These are phyloP conservation scores for Meriones psammophilus DNA, from an alignment of 2,797 vertebrate genomes.

Conservation along the genomic window DNA sequence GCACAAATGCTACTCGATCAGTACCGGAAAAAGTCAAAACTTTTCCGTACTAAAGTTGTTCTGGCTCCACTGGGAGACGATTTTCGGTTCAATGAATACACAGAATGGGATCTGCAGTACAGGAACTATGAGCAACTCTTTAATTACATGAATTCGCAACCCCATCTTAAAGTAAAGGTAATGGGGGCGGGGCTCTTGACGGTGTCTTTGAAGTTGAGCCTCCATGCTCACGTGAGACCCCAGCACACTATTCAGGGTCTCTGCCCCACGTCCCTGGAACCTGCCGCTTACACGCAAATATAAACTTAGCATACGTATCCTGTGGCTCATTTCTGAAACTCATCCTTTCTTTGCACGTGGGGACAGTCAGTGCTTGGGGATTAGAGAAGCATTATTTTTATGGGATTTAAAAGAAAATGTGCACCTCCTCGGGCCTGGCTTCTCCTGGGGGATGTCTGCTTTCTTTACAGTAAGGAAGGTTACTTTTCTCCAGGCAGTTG, in stretches of 20 bases:
- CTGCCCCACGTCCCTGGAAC: not conserved
- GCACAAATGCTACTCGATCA: constrained; percentile 94
- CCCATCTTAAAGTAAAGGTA: constrained; percentile 94
- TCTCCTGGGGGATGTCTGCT: not conserved
- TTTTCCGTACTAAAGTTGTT: constrained; percentile 93
- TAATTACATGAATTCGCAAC: constrained; percentile 94
- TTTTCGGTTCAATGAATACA: constrained; percentile 93
- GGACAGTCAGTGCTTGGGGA: not conserved
- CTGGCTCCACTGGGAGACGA: constrained; percentile 95
- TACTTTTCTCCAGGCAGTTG: not conserved
- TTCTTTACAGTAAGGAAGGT: not conserved
- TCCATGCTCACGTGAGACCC: not conserved
- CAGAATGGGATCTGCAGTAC: constrained; percentile 96
- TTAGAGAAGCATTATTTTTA: not conserved
- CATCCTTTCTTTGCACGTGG: not conserved
- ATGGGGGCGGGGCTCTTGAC: constrained; percentile 34
- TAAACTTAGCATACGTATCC: not conserved
- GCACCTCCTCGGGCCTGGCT: not conserved
- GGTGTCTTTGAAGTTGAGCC: not conserved
- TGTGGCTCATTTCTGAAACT: not conserved
- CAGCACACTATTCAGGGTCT: not conserved
- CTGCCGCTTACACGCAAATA: not conserved
- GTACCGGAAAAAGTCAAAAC: constrained; percentile 96
- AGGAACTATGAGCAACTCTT: constrained; percentile 96
- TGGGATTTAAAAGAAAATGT: not conserved